Evolutionary conservation across 2,888 invertebrate genomes (phyloP), one percentile per base, ranked within the genome.

Genomic region (Drepana falcataria): DNA sequence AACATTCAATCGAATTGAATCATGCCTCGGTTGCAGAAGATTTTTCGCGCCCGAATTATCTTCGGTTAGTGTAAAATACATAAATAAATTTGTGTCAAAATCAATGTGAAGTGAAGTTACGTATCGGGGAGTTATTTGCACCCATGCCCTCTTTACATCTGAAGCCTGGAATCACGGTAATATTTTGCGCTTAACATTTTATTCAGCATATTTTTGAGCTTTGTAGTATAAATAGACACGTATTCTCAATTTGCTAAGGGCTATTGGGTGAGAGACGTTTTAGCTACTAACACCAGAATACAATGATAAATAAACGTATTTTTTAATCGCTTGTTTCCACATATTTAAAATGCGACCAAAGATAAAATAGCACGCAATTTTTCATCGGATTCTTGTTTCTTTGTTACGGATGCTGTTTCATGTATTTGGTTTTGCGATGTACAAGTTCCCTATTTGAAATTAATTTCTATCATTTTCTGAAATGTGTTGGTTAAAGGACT

Each of bases 141-240:
- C 75, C 73, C 73, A 91, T 91, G 91, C 91, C 91, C 71, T 83
- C 91, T 59, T 65, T 91, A 85, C 87, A 91, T 61, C 80, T 91
- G 64, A 91, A 91, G 71, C 87, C 91, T 61, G 90, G 91, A 79
- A 79, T 91, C 61, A 90, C 91, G 87, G 91, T 91, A 80, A 82
- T 65, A 21, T 71, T 69, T 66, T 53, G 55, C 5, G 35, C 53
- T 21, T 21, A 21, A 41, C 56, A 37, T 35, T 48, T 44, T 55
- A 48, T 51, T 48, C 65, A 37, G 56, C 64, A 68, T 73, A 77
- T 78, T 83, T 68, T 75, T 72, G 64, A 64, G 71, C 76, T 73
- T 73, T 69, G 73, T 64, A 61, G 59, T 77, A 76, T 70, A 77
- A 77, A 77, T 82, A 81, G 77, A 69, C 53, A 40, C 56, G 58